Conservation (phyloP, 2,888 invertebrate species). For the Sphecodes monilicornis region DNA sequence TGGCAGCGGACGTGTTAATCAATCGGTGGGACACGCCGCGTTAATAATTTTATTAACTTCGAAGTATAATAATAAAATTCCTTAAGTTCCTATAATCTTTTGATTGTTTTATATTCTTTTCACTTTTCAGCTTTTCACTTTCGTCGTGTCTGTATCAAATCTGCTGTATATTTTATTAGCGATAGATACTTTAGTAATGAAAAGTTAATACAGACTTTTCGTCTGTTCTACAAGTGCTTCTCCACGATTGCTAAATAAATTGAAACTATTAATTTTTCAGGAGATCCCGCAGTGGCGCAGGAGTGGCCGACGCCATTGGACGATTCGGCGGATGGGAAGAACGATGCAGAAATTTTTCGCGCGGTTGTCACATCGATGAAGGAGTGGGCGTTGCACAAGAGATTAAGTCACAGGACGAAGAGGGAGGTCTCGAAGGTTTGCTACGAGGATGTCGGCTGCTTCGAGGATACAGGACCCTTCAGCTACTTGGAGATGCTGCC, state of each 20-base stretch:
- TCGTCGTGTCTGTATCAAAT: no score
- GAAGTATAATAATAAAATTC: no score
- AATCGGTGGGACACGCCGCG: no score
- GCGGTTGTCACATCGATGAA: slow-evolving; percentile 91
- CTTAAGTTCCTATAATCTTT: no score
- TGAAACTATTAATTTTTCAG: slow-evolving; percentile 57
- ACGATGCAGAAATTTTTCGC: slow-evolving; percentile 89
- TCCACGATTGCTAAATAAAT: not conserved
- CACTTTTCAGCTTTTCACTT: no score
- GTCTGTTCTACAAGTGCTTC: no score
- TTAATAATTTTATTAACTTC: no score
- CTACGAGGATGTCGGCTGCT: slow-evolving; percentile 96
- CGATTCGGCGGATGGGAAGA: slow-evolving; percentile 90
- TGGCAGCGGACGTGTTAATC: no score
- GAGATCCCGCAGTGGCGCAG: slow-evolving; percentile 75
- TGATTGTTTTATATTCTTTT: no score
- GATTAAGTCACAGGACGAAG: slow-evolving; percentile 86
- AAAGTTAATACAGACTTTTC: no score
- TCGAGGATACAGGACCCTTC: slow-evolving; percentile 95
- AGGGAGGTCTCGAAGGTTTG: slow-evolving; percentile 93
- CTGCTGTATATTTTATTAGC: no score
- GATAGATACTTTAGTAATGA: no score
- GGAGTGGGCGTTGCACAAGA: slow-evolving; percentile 89
- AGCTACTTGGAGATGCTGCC: slow-evolving; percentile 96
- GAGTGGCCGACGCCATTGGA: slow-evolving; percentile 86